These are phyloP conservation scores for Pocillopora damicornis DNA, from an alignment of 64 coral and sea anemone species.

Conservation along the genomic window DNA sequence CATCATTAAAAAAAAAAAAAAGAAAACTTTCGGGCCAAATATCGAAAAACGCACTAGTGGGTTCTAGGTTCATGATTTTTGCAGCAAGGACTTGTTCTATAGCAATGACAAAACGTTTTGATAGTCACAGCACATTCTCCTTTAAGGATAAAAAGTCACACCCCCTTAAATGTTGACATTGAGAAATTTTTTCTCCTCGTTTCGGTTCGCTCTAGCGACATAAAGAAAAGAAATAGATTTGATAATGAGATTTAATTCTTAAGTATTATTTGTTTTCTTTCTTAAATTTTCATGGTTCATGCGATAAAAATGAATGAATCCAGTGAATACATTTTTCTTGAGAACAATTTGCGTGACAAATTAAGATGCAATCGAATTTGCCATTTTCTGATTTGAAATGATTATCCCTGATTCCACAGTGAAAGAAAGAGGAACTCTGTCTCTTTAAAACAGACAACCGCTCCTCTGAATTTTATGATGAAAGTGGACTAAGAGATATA, in stretches of 20 bases:
- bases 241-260: not conserved
- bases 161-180: slow-evolving; percentile 19
- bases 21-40: not conserved
- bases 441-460: no score
- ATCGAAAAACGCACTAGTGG: not conserved
- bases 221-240: slow-evolving; percentile 10
- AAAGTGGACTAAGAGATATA: no score
- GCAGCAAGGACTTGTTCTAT: slow-evolving; percentile 31
- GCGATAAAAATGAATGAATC: not conserved
- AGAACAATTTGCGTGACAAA: slow-evolving; percentile 3
- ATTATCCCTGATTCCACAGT: not conserved
- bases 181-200: not conserved
- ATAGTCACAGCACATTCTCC: slow-evolving; percentile 12
- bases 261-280: not conserved
- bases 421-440: no score
- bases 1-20: not conserved
- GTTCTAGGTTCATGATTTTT: slow-evolving; percentile 12
- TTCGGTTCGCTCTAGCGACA: not conserved
- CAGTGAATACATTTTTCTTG: not conserved
- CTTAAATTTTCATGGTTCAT: not conserved
- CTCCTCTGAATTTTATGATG: no score
- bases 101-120: slow-evolving; percentile 3
- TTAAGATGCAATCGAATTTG: not conserved
- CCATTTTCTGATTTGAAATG: not conserved
- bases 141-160: slow-evolving; percentile 9